Conservation (phyloP, 1,140 invertebrate species). For the Drosophila parabipectinata region DNA sequence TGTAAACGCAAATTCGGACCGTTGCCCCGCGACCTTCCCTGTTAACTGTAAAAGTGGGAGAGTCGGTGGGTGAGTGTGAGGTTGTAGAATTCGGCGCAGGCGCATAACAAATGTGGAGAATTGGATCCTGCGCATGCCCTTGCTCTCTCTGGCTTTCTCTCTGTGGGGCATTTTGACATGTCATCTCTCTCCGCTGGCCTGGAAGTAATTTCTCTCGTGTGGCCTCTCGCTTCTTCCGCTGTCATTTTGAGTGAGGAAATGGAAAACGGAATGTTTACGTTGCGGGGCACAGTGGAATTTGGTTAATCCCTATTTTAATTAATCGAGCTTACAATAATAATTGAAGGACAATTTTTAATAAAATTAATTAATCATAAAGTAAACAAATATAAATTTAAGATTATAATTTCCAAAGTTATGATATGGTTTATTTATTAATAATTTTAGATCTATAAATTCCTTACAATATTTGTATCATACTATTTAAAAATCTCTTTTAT, state of each 20-base stretch:
- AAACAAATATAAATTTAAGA: too few relatives aligned
- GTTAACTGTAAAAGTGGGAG: slow-evolving; percentile 24
- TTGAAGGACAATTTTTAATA: neutral
- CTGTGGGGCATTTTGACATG: neutral
- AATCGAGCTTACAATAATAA: neutral
- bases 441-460: too few relatives aligned
- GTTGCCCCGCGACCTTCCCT: slow-evolving; percentile 42
- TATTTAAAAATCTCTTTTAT: too few relatives aligned
- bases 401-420: too few relatives aligned
- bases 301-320: neutral
- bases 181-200: slow-evolving; percentile 17
- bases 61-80: slow-evolving; percentile 27
- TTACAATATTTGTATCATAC: too few relatives aligned
- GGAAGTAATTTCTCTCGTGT: slow-evolving; percentile 35
- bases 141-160: slow-evolving; percentile 12
- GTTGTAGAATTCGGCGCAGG: slow-evolving; percentile 52
- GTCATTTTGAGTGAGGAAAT: slow-evolving; percentile 36
- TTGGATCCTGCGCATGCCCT: slow-evolving; percentile 23
- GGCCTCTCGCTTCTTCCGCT: slow-evolving; percentile 10
- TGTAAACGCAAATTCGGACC: slow-evolving; percentile 43
- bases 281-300: slow-evolving; percentile 51
- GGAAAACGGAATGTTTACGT: slow-evolving; percentile 73
- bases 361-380: neutral
- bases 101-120: slow-evolving; percentile 53
- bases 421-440: too few relatives aligned